Evolutionary conservation across 2,888 invertebrate genomes (phyloP).

Genomic region (Dryobota labecula): DNA sequence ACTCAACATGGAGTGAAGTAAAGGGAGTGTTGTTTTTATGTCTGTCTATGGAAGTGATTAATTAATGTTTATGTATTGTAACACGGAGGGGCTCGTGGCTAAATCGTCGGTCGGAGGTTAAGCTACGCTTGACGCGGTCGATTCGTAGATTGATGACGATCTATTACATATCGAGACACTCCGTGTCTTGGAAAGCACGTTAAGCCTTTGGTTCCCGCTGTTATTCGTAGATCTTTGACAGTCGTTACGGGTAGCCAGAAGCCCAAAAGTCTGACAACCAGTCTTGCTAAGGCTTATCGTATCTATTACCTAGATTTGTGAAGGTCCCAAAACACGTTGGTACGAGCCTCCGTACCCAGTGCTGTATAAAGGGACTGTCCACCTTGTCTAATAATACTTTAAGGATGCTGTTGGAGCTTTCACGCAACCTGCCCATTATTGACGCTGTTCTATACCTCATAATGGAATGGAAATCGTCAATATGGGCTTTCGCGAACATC

Average conservation of each 20-base stretch:
- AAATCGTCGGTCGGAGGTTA: neutral
- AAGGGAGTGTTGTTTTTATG: conserved; percentile 25
- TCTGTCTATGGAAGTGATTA: neutral
- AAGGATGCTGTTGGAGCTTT: too few species aligned
- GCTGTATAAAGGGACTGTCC: too few species aligned
- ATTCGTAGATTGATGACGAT: neutral
- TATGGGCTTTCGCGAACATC: too few species aligned
- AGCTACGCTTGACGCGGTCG: neutral
- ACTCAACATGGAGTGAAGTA: conserved; percentile 22
- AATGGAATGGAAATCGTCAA: too few species aligned
- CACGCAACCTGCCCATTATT: too few species aligned
- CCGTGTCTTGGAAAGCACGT: too few species aligned
- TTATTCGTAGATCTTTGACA: neutral
- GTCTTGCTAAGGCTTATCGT: neutral
- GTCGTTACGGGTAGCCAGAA: neutral
- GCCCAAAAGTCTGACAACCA: neutral
- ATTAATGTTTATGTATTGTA: neutral
- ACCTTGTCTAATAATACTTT: too few species aligned
- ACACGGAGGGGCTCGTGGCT: neutral
- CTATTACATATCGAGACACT: neutral
- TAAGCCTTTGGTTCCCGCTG: neutral
- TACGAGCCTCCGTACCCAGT: too few species aligned
- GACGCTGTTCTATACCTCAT: too few species aligned
- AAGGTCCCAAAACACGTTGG: too few species aligned
- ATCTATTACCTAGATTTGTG: too few species aligned